phyloP scores from a whole-genome alignment of 2,113 vertebrate species.

The Periophthalmodon schlosseri region DNA sequence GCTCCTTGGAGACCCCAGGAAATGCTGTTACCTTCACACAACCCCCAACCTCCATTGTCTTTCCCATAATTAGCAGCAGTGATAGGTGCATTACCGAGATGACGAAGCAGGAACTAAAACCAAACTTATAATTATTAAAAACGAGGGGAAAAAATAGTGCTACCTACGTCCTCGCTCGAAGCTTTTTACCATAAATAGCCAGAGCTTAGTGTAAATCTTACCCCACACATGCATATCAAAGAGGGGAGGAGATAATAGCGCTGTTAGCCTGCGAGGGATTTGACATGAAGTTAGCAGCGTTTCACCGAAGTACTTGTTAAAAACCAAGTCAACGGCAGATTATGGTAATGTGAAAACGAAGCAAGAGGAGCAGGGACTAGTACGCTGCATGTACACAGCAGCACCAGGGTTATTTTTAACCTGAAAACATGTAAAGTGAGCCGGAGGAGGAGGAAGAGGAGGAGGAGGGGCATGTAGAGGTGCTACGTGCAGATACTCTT shows the following conservation, averaged over 20 bases:
- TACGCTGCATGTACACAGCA: conserved; percentile 51
- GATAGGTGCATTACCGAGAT: conserved; percentile 43
- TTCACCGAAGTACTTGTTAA: conserved; percentile 64
- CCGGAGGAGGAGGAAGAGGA: conserved; percentile 7
- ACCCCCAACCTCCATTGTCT: conserved; percentile 41
- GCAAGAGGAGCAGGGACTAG: conserved; percentile 60
- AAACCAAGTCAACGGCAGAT: conserved; percentile 74
- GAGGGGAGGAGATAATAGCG: conserved; percentile 54
- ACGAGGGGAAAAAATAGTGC: conserved; percentile 3
- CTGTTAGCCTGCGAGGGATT: conserved; percentile 57
- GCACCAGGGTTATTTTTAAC: conserved; percentile 64
- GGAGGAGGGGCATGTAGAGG: conserved; percentile 2
- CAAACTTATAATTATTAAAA: conserved; percentile 16
- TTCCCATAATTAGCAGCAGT: conserved; percentile 57
- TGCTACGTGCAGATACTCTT: conserved; percentile 3
- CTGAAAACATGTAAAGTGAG: conserved; percentile 38
- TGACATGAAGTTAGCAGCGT: conserved; percentile 54
- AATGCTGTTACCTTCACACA: conserved; percentile 36
- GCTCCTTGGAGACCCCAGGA: conserved; percentile 43
- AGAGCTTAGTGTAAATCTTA: conserved; percentile 46
- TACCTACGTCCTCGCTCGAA: conserved; percentile 2
- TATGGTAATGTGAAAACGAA: conserved; percentile 73
- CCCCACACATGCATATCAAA: conserved; percentile 53
- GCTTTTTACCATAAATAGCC: conserved; percentile 33
- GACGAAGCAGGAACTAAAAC: conserved; percentile 38